A percentile compares a stretch with the other conserved stretches of the same genome.
These are phyloP conservation scores for Allacma fusca DNA, from an alignment of 2,888 invertebrate genomes.

Conservation along the genomic window DNA sequence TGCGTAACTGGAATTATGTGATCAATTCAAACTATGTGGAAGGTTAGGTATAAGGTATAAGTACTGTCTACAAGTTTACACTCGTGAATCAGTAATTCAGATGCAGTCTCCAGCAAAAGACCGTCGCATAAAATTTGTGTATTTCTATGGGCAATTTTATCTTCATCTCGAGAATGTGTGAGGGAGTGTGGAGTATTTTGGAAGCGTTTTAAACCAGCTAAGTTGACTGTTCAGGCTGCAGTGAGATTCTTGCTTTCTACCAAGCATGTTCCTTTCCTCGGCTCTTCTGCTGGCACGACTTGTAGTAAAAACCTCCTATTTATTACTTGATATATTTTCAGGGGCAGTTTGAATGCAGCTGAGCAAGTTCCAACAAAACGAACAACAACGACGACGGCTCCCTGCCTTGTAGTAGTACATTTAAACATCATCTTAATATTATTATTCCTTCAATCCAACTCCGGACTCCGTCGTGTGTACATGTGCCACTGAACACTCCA, in stretches of 20 bases:
- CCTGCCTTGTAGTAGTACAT: not conserved
- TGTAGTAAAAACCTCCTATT: not conserved
- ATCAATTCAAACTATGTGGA: constrained; percentile 26
- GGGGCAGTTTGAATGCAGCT: constrained; percentile 10
- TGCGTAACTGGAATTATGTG: not conserved
- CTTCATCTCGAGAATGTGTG: constrained; percentile 4
- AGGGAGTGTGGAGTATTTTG: not conserved
- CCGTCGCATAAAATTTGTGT: constrained; percentile 1
- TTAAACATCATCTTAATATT: constrained; percentile 1
- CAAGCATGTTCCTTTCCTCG: constrained; percentile 22
- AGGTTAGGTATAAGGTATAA: constrained; percentile 6
- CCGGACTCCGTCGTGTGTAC: not conserved
- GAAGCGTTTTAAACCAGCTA: not conserved
- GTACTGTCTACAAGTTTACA: not conserved
- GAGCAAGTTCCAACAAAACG: not conserved
- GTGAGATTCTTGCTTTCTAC: constrained; percentile 24
- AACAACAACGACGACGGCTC: not conserved
- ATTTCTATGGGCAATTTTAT: constrained; percentile 11
- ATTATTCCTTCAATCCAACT: not conserved
- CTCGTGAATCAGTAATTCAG: constrained; percentile 8
- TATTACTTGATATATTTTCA: constrained; percentile 1
- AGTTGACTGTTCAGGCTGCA: constrained; percentile 6
- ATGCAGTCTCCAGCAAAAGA: constrained; percentile 18
- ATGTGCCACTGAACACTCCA: not conserved
- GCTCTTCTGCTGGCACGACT: not conserved